Percentiles rank a stretch among this genome's conserved stretches.
phyloP scores from a whole-genome alignment of 2,888 invertebrate species.

The Drosophila stalkeri region DNA sequence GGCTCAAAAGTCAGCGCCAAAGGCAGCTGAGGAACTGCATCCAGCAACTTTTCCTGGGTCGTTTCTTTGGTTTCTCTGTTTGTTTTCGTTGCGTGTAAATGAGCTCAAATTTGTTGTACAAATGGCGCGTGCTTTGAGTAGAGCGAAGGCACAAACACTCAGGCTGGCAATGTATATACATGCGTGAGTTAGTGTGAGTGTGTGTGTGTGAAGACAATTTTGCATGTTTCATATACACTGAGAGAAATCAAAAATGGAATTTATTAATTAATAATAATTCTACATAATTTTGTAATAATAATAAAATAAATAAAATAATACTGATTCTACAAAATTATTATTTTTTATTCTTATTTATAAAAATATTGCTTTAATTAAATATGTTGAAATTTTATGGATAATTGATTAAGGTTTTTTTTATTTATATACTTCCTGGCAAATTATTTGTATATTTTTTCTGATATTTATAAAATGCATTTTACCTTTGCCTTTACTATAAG shows the following conservation, averaged over 20 bases:
- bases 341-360: too few species aligned
- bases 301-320: too few species aligned
- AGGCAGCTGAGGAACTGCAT: conserved; percentile 30
- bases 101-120: conserved; percentile 76
- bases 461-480: too few species aligned
- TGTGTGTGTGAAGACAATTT: conserved; percentile 1
- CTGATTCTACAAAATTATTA: too few species aligned
- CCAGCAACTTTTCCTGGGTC: conserved; percentile 37
- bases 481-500: too few species aligned
- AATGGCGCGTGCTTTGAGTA: conserved; percentile 53
- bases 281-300: too few species aligned
- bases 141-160: background rate
- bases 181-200: background rate
- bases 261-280: too few species aligned
- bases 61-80: conserved; percentile 32
- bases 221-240: conserved; percentile 20
- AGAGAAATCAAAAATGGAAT: background rate
- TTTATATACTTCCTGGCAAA: too few species aligned
- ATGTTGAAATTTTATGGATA: too few species aligned
- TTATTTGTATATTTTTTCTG: too few species aligned
- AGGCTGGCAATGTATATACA: background rate
- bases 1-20: conserved; percentile 58
- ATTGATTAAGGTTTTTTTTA: too few species aligned
- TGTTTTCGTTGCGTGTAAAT: conserved; percentile 68
- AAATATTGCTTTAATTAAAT: too few species aligned